A percentile compares a stretch with the other conserved stretches of the same genome.
Evolutionary conservation across 2,797 vertebrate genomes (phyloP).

Genomic region (Spondyliosoma cantharus): DNA sequence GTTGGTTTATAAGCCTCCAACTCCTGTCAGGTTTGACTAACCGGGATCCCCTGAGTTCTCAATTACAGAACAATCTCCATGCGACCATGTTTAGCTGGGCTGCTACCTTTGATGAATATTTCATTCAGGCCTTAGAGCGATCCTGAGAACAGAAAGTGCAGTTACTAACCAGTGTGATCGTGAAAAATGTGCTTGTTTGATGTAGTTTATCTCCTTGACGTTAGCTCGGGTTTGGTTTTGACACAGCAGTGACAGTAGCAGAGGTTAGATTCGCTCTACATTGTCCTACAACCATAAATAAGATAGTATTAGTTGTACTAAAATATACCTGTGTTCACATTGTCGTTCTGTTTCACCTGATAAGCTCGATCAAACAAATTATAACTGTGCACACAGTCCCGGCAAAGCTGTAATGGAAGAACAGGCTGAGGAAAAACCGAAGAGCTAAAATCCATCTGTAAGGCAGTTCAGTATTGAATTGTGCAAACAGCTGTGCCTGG

Average conservation of each 20-base stretch:
- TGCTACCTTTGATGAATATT: constrained; percentile 50
- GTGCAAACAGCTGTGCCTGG: constrained; percentile 72
- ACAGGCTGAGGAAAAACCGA: constrained; percentile 23
- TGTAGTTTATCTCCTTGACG: not conserved
- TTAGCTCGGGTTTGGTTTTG: not conserved
- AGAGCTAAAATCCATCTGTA: constrained; percentile 64
- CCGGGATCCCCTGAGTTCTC: constrained; percentile 14
- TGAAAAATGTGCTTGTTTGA: constrained; percentile 2
- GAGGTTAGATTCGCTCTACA: not conserved
- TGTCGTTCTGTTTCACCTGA: constrained; percentile 16
- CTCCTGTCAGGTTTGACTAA: constrained; percentile 35
- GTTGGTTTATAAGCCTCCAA: not conserved
- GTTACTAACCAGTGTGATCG: constrained; percentile 9
- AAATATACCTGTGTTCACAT: constrained; percentile 15
- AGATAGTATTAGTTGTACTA: not conserved
- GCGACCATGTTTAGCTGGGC: constrained; percentile 28
- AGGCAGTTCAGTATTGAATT: constrained; percentile 55
- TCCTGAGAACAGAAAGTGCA: constrained; percentile 14
- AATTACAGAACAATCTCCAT: constrained; percentile 22
- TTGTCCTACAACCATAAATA: not conserved
- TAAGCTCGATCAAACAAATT: constrained; percentile 40
- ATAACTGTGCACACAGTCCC: constrained; percentile 24
- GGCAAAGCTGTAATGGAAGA: constrained; percentile 36
- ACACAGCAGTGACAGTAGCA: not conserved
- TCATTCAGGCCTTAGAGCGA: constrained; percentile 32